phyloP scores from a whole-genome alignment of 2,797 vertebrate species.

The Taeniopygia guttata region DNA sequence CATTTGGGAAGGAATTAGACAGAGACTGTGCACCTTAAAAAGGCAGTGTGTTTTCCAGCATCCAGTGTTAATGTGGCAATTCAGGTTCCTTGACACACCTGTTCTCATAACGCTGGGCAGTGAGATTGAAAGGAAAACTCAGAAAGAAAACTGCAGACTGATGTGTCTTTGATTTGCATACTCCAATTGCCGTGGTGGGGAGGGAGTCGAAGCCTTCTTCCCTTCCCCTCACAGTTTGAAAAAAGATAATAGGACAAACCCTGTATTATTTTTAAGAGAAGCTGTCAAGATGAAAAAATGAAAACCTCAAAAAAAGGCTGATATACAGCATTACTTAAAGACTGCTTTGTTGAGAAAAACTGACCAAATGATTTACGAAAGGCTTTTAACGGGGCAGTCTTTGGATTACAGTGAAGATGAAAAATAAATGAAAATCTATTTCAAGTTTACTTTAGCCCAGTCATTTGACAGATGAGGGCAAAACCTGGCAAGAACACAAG shows the following conservation, averaged over 20 bases:
- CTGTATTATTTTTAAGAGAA: conserved; percentile 76
- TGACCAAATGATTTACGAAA: conserved; percentile 79
- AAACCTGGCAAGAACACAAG: conserved; percentile 53
- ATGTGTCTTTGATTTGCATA: not conserved
- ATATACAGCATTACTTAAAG: conserved; percentile 76
- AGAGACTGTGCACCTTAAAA: not conserved
- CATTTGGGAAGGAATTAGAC: not conserved
- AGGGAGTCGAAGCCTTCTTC: not conserved
- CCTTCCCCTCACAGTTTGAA: not conserved
- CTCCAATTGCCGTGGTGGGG: not conserved
- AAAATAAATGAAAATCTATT: conserved; percentile 79
- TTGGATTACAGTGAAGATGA: conserved; percentile 74
- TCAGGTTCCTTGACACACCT: not conserved
- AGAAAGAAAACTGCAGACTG: not conserved
- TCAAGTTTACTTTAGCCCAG: conserved; percentile 73
- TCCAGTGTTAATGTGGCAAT: not conserved
- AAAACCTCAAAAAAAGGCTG: conserved; percentile 76
- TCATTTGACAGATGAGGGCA: conserved; percentile 70
- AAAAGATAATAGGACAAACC: conserved; percentile 73
- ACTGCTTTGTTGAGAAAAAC: conserved; percentile 73
- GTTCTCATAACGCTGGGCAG: not conserved
- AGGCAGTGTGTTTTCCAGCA: not conserved
- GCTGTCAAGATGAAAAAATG: conserved; percentile 77
- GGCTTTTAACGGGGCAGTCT: conserved; percentile 72
- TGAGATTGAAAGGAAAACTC: not conserved